Evolutionary conservation across 2,888 invertebrate species (phyloP).

Genomic region (Trypoxylon attenuatum): DNA sequence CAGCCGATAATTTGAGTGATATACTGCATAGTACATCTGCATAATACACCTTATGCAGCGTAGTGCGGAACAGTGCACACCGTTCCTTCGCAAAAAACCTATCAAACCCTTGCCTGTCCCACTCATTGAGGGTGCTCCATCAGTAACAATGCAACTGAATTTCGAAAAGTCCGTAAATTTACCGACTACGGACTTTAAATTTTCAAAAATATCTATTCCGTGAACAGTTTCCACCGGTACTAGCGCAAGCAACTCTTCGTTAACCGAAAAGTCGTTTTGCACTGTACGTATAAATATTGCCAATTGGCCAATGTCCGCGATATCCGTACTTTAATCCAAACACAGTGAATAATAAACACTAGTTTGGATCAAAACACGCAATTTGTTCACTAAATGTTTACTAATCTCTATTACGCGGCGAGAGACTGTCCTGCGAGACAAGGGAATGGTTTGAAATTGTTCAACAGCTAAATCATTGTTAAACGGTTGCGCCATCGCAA

Average conservation of each 20-base stretch:
- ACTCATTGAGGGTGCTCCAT: background rate
- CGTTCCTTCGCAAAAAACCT: background rate
- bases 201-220: background rate
- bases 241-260: background rate
- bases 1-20: background rate
- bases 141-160: background rate
- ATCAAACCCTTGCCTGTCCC: background rate
- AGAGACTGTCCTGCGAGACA: background rate
- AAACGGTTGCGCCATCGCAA: background rate
- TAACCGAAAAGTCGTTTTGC: background rate
- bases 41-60: constrained; percentile 10
- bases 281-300: background rate
- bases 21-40: background rate
- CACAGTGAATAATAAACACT: background rate
- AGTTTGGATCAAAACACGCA: background rate
- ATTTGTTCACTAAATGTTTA: background rate
- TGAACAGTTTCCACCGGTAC: background rate
- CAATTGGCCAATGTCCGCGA: background rate
- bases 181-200: background rate
- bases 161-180: background rate
- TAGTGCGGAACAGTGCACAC: background rate
- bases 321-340: background rate
- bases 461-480: too few species aligned
- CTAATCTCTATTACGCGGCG: background rate
- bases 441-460: background rate